Evolutionary conservation across 2,797 vertebrate species (phyloP), one percentile per base, ranked within the genome.

Genomic region (Linurgus olivaceus): DNA sequence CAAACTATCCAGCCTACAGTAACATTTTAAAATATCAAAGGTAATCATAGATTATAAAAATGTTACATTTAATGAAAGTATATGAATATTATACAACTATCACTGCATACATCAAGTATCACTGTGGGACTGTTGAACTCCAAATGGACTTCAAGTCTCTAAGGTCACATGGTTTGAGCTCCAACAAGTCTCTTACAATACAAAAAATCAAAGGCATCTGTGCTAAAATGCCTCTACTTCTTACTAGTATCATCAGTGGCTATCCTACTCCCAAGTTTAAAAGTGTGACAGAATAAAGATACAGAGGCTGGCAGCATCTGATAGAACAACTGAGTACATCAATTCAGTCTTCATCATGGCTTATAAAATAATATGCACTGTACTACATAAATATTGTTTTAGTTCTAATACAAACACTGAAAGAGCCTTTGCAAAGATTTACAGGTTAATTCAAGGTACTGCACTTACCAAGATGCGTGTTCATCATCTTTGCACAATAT

Each of bases 401-500:
- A 80, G 44, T 75, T 86, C 59, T 75, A 94, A 42, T 17, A 40
- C 4, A 93, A 81, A 81, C 42, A 85, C 12, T 16, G 73, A 38
- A 85, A 87, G 44, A 84, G 31, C 31, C 29, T 79, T 77, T 25
- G 24, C 63, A 91, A 93, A 85, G 81, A 71, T 68, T 58, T 80
- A 50, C 40, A 83, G 47, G 28, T 83, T 80, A 86, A 93, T 59
- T 5, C 29, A 58, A 79, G 31, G 18, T 62, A 78, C 29, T 31
- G 48, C 51, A 98, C 99, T 99, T 97, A 99, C 99, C 99, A 76
- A 99, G 99, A 96, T 99, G 99, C 8, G 97, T 94, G 93, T 99
- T 99, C 99, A 99, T 99, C 98, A 98, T 99, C 97, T 98, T 99
- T 23, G 99, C 99, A 78, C 99, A 99, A 92, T 99, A 99, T 97